Base-by-base conservation (phyloP, 2,797 vertebrate species). In the Lepilemur septentrionalis region DNA sequence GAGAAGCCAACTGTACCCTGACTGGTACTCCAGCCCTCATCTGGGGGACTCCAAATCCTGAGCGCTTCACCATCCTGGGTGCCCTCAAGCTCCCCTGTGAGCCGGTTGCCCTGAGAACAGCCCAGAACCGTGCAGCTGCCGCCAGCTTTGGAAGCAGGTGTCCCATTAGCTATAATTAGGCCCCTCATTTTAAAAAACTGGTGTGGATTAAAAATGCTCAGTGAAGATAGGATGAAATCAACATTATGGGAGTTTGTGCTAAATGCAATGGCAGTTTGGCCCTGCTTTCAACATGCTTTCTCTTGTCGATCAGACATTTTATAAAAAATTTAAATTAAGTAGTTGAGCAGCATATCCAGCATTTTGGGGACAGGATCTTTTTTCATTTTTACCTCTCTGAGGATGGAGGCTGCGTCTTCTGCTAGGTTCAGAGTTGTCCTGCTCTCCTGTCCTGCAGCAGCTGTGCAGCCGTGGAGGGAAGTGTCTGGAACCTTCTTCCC, bases 401-500 rank as follows among this genome's bases (percentile, higher is more conserved):
- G 12, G 52, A 79, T 32, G 5, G 83, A 88, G 48, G 41, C 86
- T 23, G 23, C 17, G 35, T 52, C 50, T 12, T 81, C 25, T 0
- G 17, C 35, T 5, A 5, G 46, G 32, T 30, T 15, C 18, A 8
- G 2, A 0, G 17, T 35, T 4, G 30, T 7, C 61, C 75, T 82
- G 0, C 94, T 94, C 59, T 30, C 86, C 81, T 50, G 50, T 93
- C 93, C 89, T 1, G 63, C 76, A 76, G 38, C 73, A 0, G 1
- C 88, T 28, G 28, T 13, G 5, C 3, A 25, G 7, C 1, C 13
- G 38, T n/a, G 55, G 65, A 48, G 11, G 46, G 70, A 87, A 63
- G 22, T n/a, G 83, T 96, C 89, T 93, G 81, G 35, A 93, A 4
- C 94, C 88, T 82, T 88, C 94, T 86, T 90, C 91, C 94, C 82